Percentiles rank a stretch among this genome's conserved stretches.
Conservation (phyloP, 2,113 vertebrate species). For the Pelodiscus sinensis region DNA sequence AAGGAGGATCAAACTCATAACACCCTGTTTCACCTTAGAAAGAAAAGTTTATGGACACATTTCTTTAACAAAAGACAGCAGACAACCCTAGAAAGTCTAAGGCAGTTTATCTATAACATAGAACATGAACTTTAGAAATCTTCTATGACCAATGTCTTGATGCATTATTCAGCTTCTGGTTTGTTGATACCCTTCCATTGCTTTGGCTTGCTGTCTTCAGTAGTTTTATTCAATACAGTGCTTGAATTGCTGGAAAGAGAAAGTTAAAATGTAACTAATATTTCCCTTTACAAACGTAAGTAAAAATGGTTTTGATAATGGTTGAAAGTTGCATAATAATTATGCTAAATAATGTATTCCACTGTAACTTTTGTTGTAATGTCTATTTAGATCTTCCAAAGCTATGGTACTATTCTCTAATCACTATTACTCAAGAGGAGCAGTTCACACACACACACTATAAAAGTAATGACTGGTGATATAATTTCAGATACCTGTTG, state of each 20-base stretch:
- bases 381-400: not conserved
- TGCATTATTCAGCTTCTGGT: slow-evolving; percentile 43
- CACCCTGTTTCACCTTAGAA: slow-evolving; percentile 65
- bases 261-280: not conserved
- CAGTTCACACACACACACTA: not conserved
- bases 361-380: not conserved
- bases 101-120: slow-evolving; percentile 60
- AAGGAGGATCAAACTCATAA: slow-evolving; percentile 66
- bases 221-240: slow-evolving; percentile 39
- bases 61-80: slow-evolving; percentile 9
- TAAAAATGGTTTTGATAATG: not conserved
- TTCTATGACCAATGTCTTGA: slow-evolving; percentile 38
- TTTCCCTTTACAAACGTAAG: not conserved
- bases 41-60: slow-evolving; percentile 37
- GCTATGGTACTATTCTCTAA: not conserved
- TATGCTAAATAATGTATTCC: not conserved
- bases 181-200: slow-evolving; percentile 53
- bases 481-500: slow-evolving; percentile 80
- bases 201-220: slow-evolving; percentile 63
- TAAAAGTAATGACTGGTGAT: not conserved
- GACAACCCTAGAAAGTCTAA: slow-evolving; percentile 55
- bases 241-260: slow-evolving; percentile 35
- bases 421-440: accelerated
- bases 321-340: not conserved
- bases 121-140: slow-evolving; percentile 40